These are phyloP conservation scores for Bubo blakistoni DNA, from an alignment of 2,113 vertebrate genomes.

Conservation along the genomic window DNA sequence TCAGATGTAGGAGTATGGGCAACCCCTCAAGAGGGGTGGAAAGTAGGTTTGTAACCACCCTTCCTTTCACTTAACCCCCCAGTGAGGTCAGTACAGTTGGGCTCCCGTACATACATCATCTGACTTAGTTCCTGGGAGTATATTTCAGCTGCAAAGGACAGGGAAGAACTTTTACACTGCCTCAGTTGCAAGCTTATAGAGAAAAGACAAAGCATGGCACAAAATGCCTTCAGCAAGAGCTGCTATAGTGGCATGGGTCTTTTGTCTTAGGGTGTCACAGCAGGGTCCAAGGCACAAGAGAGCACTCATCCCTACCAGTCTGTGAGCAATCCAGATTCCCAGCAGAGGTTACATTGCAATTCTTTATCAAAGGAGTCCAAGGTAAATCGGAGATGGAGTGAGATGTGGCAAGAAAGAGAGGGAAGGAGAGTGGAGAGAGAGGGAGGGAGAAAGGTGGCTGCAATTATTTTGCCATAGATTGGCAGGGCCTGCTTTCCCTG, in stretches of 20 bases:
- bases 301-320: background rate
- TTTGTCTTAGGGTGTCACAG: background rate
- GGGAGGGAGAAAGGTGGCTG: background rate
- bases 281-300: background rate
- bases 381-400: background rate
- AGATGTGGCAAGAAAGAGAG: background rate
- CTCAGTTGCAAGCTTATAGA: background rate
- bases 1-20: background rate
- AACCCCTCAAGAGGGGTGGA: background rate
- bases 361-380: background rate
- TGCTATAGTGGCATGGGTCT: background rate
- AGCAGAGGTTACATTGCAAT: background rate
- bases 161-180: background rate
- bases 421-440: background rate
- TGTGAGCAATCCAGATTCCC: background rate
- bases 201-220: background rate
- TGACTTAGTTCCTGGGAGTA: background rate
- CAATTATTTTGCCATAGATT: constrained; percentile 58
- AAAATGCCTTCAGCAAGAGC: background rate
- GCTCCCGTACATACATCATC: accelerated
- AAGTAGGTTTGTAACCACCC: background rate
- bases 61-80: background rate
- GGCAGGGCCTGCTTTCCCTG: constrained; percentile 33
- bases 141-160: background rate
- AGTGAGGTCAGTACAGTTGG: background rate